Evolutionary conservation across 2,113 vertebrate species (phyloP), one percentile per base, ranked within the genome.

Genomic region (Ahaetulla prasina): DNA sequence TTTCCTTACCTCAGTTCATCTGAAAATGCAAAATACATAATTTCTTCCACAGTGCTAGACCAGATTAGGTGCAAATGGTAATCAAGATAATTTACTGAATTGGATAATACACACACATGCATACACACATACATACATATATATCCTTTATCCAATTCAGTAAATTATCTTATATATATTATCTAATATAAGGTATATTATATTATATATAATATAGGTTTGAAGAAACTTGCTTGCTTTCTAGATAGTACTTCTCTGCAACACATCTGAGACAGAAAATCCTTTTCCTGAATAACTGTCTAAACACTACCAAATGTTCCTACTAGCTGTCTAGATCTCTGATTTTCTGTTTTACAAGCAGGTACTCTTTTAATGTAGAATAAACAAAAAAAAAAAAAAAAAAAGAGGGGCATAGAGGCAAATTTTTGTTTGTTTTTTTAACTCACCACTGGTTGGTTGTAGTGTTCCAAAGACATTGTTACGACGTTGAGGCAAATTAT

Each of bases 381-480:
- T 10, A 25, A 47, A 74, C 25, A 85, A n/a, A 9, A 50, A 54
- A n/a, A 88, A 52, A 68, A 85, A n/a, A 9, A 50, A 54, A n/a
- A 88, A 52, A 68, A 49, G 14, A 74, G 35, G 47, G 88, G 47
- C 18, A 80, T 10, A 43, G 52, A 92, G 22, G 43, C 35, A 20
- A n/a, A n/a, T n/a, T n/a, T n/a, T n/a, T n/a, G n/a, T n/a, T n/a
- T n/a, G n/a, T n/a, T n/a, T 55, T 87, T 57, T 2, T 53, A 93
- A 96, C 68, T 99, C 98, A 99, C 99, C 95, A 96, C 98, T 94
- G 99, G 99, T 85, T 99, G 99, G 95, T 98, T 98, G 98, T 98
- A 99, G 98, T 99, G 99, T 97, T 99, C 99, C 97, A 99, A 97
- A 92, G 99, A 99, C 99, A 99, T 99, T 94, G 99, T 99, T 97